These are phyloP conservation scores for Hydropsyche betteni DNA, from an alignment of 2,888 invertebrate genomes.

Conservation along the genomic window DNA sequence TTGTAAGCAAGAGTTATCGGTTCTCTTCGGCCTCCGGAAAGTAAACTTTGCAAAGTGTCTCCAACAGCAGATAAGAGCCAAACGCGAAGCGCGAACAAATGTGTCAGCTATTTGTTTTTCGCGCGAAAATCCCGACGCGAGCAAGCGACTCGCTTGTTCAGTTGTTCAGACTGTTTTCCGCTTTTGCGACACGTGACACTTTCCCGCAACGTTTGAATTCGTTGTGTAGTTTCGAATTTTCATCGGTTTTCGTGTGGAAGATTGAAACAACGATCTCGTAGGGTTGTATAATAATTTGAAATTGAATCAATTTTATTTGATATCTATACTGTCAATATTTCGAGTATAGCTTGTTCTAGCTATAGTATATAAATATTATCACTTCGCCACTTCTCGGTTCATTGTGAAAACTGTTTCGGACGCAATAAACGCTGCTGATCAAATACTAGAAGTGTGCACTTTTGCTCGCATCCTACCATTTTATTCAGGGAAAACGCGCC, in stretches of 20 bases:
- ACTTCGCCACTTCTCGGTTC: neutral
- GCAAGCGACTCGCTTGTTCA: neutral
- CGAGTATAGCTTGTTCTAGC: too few relatives aligned
- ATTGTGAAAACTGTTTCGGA: neutral
- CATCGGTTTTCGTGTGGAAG: neutral
- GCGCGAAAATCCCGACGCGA: neutral
- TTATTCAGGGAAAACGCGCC: neutral
- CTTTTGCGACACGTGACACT: too few relatives aligned
- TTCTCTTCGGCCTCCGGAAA: neutral
- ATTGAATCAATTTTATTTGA: too few relatives aligned
- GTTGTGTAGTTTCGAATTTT: neutral
- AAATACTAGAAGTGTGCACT: neutral
- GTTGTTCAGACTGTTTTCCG: too few relatives aligned
- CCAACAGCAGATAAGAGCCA: conserved; percentile 32
- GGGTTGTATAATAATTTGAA: too few relatives aligned
- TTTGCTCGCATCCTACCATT: neutral
- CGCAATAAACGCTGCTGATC: conserved; percentile 19
- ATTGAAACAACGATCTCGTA: too few relatives aligned
- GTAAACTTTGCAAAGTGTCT: conserved; percentile 39
- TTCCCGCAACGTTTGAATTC: neutral
- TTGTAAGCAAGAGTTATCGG: conserved; percentile 40
- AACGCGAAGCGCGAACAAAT: conserved; percentile 40
- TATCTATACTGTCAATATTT: too few relatives aligned
- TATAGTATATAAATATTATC: neutral
- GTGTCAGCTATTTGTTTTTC: conserved; percentile 47